Evolutionary conservation across 2,797 vertebrate genomes (phyloP).

Genomic region (Mus minutoides): DNA sequence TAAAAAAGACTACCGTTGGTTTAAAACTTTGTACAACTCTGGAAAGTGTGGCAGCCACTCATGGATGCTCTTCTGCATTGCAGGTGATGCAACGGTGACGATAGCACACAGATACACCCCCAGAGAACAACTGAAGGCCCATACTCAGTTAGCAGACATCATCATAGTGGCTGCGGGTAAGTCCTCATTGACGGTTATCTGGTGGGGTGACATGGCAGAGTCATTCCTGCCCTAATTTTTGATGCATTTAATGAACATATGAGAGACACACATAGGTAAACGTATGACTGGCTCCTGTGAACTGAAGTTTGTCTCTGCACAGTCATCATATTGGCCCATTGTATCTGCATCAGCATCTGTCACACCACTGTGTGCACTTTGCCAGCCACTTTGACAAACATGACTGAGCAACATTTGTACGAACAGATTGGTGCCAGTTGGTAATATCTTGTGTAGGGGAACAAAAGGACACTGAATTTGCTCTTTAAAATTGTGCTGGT

Average conservation of each 20-base stretch:
- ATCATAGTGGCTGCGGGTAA: constrained; percentile 94
- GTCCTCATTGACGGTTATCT: neutral
- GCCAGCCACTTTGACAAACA: neutral
- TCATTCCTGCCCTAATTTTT: constrained; percentile 1
- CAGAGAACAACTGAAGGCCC: constrained; percentile 91
- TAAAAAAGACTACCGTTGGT: neutral
- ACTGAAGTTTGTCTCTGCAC: neutral
- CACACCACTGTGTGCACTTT: neutral
- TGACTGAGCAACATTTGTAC: neutral
- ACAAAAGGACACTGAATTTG: neutral
- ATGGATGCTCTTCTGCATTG: constrained; percentile 52
- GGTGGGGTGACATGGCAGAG: neutral
- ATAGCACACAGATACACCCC: constrained; percentile 94
- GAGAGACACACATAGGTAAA: neutral
- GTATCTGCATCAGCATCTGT: neutral
- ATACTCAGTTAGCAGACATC: constrained; percentile 91
- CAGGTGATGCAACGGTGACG: constrained; percentile 96
- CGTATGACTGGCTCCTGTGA: neutral
- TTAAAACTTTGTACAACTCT: neutral
- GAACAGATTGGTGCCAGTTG: neutral
- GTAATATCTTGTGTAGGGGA: neutral
- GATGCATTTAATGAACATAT: neutral
- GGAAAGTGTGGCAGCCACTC: neutral
- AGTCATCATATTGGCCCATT: neutral
- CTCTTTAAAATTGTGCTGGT: neutral